Evolutionary conservation across 2,888 invertebrate genomes (phyloP).

Genomic region (Fragum whitleyi): DNA sequence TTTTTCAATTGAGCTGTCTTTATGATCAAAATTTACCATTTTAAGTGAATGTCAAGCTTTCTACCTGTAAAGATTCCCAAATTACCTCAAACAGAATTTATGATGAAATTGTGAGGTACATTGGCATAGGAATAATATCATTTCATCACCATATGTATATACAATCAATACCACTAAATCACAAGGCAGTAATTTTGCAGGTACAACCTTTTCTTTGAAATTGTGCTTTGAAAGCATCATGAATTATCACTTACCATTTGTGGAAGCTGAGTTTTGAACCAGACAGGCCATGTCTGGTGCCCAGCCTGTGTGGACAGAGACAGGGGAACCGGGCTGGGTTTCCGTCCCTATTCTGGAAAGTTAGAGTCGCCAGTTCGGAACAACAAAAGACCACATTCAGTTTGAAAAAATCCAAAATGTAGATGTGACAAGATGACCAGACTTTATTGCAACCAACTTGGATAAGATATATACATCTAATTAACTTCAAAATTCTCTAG

Average conservation of each 20-base stretch:
- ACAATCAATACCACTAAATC: too few relatives aligned
- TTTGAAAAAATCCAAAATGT: constrained; percentile 22
- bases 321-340: constrained; percentile 44
- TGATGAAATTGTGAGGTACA: too few relatives aligned
- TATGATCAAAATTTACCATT: too few relatives aligned
- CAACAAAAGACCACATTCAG: constrained; percentile 3
- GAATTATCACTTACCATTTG: constrained; percentile 43
- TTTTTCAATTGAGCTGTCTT: too few relatives aligned
- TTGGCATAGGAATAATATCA: too few relatives aligned
- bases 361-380: constrained; percentile 47
- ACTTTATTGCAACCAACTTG: constrained; percentile 1
- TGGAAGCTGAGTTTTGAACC: constrained; percentile 65
- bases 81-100: too few relatives aligned
- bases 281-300: constrained; percentile 68
- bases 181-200: too few relatives aligned
- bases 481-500: constrained; percentile 9
- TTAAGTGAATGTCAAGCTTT: too few relatives aligned
- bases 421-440: constrained; percentile 2
- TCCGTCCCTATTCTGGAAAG: constrained; percentile 50
- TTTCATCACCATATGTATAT: too few relatives aligned
- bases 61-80: too few relatives aligned
- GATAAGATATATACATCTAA: constrained; percentile 2
- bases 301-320: constrained; percentile 35
- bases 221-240: too few relatives aligned
- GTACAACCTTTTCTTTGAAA: too few relatives aligned